Conservation (phyloP, 2,797 vertebrate genomes). For the Acridotheres tristis region DNA sequence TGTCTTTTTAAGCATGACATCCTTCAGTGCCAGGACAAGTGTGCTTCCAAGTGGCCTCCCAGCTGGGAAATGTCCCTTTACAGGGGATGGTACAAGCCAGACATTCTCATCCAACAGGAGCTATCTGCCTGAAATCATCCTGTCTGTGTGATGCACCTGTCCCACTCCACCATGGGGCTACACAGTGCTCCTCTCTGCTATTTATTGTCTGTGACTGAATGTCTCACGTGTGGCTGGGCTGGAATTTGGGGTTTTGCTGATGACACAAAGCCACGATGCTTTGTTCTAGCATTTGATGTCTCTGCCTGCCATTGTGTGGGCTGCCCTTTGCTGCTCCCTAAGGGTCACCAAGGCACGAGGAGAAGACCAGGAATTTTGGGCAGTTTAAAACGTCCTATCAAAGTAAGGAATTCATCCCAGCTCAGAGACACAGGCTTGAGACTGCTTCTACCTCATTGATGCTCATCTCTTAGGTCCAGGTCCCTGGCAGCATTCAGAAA, state of each 20-base stretch:
- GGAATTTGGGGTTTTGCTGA: not conserved
- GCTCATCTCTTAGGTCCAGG: slow-evolving; percentile 10
- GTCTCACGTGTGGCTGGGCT: not conserved
- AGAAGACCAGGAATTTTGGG: not conserved
- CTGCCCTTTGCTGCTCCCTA: slow-evolving; percentile 10
- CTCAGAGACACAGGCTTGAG: not conserved
- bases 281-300: not conserved
- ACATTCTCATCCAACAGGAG: not conserved
- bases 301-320: not conserved
- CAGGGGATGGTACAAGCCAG: not conserved
- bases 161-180: not conserved
- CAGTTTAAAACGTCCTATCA: slow-evolving; percentile 44
- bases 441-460: not conserved
- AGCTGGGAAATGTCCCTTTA: not conserved
- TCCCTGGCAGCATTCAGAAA: not conserved
- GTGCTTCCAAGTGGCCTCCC: not conserved
- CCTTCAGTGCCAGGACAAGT: not conserved
- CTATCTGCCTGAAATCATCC: not conserved
- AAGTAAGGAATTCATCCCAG: not conserved
- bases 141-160: not conserved
- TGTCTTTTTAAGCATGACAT: not conserved
- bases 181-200: not conserved
- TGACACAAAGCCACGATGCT: not conserved
- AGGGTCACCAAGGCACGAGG: not conserved
- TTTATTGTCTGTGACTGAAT: not conserved